A percentile compares a stretch with the other conserved stretches of the same genome.
Conservation (phyloP, 92 coral and sea anemone species). For the Epizoanthus ramosus region DNA sequence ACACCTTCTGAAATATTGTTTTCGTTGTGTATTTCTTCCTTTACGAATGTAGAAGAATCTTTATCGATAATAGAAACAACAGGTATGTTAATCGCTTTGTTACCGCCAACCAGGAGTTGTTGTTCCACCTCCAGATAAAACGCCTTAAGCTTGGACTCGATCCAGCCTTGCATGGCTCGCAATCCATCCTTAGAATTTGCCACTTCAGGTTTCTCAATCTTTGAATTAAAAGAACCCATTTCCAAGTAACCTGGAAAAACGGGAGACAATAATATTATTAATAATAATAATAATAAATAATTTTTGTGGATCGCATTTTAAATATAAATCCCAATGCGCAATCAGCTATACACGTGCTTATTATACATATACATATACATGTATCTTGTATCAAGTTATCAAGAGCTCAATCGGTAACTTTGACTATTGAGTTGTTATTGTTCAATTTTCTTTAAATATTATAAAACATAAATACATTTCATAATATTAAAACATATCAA, state of each 20-base stretch:
- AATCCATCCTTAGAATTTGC: neutral
- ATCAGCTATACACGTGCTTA: too few relatives aligned
- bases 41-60: neutral
- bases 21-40: neutral
- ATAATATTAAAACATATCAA: too few relatives aligned
- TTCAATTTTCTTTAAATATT: too few relatives aligned
- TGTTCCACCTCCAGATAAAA: neutral
- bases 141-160: neutral
- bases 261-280: too few relatives aligned
- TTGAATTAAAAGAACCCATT: constrained; percentile 12
- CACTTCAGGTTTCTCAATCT: constrained; percentile 5
- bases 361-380: too few relatives aligned
- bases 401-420: too few relatives aligned
- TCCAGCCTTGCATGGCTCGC: constrained; percentile 12
- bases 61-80: constrained; percentile 12
- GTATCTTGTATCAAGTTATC: too few relatives aligned
- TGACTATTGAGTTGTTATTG: too few relatives aligned
- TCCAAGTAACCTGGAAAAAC: neutral
- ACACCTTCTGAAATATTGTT: neutral
- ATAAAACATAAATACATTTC: too few relatives aligned
- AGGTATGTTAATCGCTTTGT: neutral
- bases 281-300: too few relatives aligned
- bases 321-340: too few relatives aligned
- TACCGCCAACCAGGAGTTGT: neutral
- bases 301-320: too few relatives aligned